Evolutionary conservation across 92 coral and sea anemone species (phyloP).

Genomic region (Ricordea florida): DNA sequence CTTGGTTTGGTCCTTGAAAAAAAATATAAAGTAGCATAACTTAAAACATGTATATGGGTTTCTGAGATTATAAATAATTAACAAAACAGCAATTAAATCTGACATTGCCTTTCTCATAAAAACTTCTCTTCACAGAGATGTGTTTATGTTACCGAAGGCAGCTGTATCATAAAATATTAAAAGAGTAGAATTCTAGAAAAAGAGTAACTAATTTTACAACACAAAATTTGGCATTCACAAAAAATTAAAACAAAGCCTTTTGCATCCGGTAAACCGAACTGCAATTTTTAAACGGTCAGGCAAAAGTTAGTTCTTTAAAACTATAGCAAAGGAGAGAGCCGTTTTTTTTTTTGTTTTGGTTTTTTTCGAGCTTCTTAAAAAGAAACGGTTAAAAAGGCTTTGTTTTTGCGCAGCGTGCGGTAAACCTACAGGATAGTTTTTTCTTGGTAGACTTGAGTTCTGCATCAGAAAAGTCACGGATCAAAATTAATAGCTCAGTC

Average conservation of each 20-base stretch:
- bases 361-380: too few species aligned
- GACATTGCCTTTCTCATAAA: not conserved
- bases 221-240: not conserved
- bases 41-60: too few species aligned
- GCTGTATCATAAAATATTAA: constrained; percentile 29
- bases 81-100: not conserved
- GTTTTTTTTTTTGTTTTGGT: too few species aligned
- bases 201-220: not conserved
- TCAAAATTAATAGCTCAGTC: constrained; percentile 10
- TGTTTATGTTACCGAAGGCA: not conserved
- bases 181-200: not conserved
- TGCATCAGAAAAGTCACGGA: constrained; percentile 23
- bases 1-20: too few species aligned
- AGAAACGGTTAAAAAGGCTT: constrained; percentile 20
- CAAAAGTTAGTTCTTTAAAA: not conserved
- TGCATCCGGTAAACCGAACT: not conserved
- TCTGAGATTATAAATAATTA: constrained; percentile 8
- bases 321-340: not conserved
- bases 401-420: constrained; percentile 20
- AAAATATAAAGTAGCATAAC: too few species aligned
- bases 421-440: constrained; percentile 37
- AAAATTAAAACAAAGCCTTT: constrained; percentile 27
- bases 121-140: too few species aligned
- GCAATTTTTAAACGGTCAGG: not conserved
- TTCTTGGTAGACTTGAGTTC: constrained; percentile 5